phyloP scores from a whole-genome alignment of 2,113 vertebrate genomes.

The Gymnorhina tibicen region DNA sequence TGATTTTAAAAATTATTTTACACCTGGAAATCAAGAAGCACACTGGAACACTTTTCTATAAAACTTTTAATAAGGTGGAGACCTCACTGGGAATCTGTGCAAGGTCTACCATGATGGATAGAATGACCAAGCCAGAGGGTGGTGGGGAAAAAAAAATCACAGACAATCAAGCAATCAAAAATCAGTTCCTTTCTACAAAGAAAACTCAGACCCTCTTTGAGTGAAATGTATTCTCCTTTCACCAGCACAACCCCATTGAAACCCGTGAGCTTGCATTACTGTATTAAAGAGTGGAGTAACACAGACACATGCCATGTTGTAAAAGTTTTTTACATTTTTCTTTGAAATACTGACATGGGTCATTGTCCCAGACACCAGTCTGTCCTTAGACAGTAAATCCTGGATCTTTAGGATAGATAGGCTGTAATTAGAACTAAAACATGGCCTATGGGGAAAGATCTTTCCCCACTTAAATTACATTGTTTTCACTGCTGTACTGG shows the following conservation, averaged over 20 bases:
- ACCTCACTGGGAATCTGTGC: not conserved
- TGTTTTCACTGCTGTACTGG: slow-evolving; percentile 6
- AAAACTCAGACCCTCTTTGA: not conserved
- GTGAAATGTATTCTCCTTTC: not conserved
- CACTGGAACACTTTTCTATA: not conserved
- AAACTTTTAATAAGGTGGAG: not conserved
- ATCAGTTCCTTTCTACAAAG: not conserved
- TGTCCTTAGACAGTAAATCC: not conserved
- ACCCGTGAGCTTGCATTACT: not conserved
- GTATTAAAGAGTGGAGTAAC: not conserved
- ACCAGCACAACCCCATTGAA: not conserved
- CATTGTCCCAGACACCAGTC: not conserved
- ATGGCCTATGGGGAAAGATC: not conserved
- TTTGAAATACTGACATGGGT: slow-evolving; percentile 6
- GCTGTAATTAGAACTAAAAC: not conserved
- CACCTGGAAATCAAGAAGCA: not conserved
- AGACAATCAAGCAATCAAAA: not conserved
- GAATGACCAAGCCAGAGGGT: not conserved
- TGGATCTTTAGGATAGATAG: not conserved
- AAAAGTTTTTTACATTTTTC: not conserved
- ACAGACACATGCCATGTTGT: not conserved
- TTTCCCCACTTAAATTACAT: not conserved
- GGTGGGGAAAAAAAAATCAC: not conserved
- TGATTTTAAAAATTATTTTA: not conserved
- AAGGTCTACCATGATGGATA: not conserved